A percentile compares a stretch with the other conserved stretches of the same genome.
phyloP scores from a whole-genome alignment of 2,113 vertebrate genomes.

The Turdus rufiventris region DNA sequence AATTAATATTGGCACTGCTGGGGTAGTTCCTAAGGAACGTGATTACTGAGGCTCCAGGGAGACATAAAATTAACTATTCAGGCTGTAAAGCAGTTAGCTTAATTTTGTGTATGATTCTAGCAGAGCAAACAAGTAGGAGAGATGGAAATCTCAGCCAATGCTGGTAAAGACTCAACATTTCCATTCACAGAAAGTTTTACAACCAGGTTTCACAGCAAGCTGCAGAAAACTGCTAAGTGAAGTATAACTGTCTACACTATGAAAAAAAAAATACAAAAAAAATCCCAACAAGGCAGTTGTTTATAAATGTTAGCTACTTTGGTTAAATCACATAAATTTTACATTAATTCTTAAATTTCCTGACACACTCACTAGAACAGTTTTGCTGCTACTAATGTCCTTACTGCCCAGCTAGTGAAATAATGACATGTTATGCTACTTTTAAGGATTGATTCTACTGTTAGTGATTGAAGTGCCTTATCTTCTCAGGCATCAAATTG shows the following conservation, averaged over 20 bases:
- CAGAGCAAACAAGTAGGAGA: background rate
- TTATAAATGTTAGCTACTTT: background rate
- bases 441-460: background rate
- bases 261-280: background rate
- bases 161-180: background rate
- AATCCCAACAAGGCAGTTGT: background rate
- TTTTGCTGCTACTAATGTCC: background rate
- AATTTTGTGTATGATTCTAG: background rate
- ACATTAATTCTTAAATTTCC: background rate
- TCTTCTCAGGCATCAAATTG: constrained; percentile 24
- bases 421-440: background rate
- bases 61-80: background rate
- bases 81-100: background rate
- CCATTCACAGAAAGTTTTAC: background rate
- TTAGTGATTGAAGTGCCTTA: constrained; percentile 20
- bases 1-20: background rate
- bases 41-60: background rate
- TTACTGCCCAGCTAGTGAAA: background rate
- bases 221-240: background rate
- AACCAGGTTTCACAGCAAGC: background rate
- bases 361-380: background rate
- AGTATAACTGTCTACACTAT: background rate
- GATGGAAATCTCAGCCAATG: background rate
- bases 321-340: background rate
- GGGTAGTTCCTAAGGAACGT: background rate